A percentile compares a stretch with the other conserved stretches of the same genome.
Evolutionary conservation across 2,797 vertebrate genomes (phyloP).

Genomic region (Hydrolagus colliei): DNA sequence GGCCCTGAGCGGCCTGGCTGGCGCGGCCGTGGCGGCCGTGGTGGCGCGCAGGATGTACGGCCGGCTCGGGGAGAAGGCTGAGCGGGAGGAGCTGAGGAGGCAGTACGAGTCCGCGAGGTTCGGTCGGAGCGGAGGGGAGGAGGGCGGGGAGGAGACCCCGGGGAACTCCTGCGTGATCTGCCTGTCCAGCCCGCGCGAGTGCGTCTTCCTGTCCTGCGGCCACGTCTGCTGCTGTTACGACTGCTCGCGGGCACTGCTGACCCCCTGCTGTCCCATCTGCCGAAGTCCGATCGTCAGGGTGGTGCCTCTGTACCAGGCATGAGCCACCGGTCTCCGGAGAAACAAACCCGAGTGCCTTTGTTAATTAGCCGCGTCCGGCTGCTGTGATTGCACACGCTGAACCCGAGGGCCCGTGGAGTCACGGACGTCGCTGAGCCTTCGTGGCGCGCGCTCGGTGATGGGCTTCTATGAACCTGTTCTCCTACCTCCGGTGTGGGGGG

Average conservation of each 20-base stretch:
- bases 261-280: conserved; percentile 68
- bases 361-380: too few relatives aligned
- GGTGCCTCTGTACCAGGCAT: conserved; percentile 67
- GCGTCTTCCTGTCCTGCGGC: conserved; percentile 71
- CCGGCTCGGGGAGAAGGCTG: conserved; percentile 40
- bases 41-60: conserved; percentile 54
- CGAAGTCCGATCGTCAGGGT: conserved; percentile 63
- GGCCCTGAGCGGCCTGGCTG: conserved; percentile 46
- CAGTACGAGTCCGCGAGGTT: conserved; percentile 45
- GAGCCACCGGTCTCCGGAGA: conserved; percentile 33
- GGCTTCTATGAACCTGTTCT: too few relatives aligned
- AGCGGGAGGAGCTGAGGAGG: conserved; percentile 47
- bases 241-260: conserved; percentile 69
- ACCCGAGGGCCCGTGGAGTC: too few relatives aligned
- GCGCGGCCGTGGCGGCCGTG: conserved; percentile 52
- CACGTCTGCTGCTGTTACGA: conserved; percentile 76
- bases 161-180: conserved; percentile 69
- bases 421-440: too few relatives aligned
- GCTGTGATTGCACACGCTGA: too few relatives aligned
- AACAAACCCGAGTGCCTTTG: too few relatives aligned
- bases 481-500: too few relatives aligned
- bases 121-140: conserved; percentile 30
- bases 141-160: neutral
- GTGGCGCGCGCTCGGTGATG: too few relatives aligned
- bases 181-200: conserved; percentile 60